These are phyloP conservation scores for Gisinianus flammeolus DNA, from an alignment of 2,888 invertebrate species.

Conservation along the genomic window DNA sequence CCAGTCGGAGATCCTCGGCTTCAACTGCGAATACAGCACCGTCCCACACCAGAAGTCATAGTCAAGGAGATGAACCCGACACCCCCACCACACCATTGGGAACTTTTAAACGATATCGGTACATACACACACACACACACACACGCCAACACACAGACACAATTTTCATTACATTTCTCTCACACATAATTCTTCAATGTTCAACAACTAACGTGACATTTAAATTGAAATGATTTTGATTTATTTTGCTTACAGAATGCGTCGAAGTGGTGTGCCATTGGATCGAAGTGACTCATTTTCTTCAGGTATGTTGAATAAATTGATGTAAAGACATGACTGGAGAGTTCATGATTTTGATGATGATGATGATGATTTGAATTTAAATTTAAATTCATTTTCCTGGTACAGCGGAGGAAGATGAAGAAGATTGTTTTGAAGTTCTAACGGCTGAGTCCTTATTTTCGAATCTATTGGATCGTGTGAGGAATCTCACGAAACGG, in stretches of 20 bases:
- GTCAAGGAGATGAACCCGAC: conserved; percentile 56
- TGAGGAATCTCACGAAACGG: conserved; percentile 81
- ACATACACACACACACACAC: not conserved
- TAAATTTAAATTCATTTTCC: too few species aligned
- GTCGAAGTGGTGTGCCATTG: conserved; percentile 66
- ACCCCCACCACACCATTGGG: conserved; percentile 34
- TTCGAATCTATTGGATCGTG: conserved; percentile 67
- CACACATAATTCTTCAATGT: not conserved
- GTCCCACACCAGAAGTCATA: conserved; percentile 51
- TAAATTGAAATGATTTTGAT: not conserved
- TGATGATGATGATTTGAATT: too few species aligned
- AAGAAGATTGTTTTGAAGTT: conserved; percentile 89
- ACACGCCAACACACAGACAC: not conserved
- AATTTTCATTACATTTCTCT: not conserved
- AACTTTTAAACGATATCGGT: conserved; percentile 27
- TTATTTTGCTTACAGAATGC: conserved; percentile 65
- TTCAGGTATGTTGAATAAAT: too few species aligned
- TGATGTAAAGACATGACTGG: too few species aligned
- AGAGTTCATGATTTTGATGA: too few species aligned
- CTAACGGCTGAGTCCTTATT: conserved; percentile 90
- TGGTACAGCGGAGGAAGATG: conserved; percentile 71
- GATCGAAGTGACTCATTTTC: conserved; percentile 84
- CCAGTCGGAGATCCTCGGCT: conserved; percentile 43
- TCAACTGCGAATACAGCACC: conserved; percentile 28
- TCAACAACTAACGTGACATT: not conserved